Evolutionary conservation across 2,113 vertebrate genomes (phyloP), one percentile per base, ranked within the genome.

Genomic region (Pogonocichla stellata): DNA sequence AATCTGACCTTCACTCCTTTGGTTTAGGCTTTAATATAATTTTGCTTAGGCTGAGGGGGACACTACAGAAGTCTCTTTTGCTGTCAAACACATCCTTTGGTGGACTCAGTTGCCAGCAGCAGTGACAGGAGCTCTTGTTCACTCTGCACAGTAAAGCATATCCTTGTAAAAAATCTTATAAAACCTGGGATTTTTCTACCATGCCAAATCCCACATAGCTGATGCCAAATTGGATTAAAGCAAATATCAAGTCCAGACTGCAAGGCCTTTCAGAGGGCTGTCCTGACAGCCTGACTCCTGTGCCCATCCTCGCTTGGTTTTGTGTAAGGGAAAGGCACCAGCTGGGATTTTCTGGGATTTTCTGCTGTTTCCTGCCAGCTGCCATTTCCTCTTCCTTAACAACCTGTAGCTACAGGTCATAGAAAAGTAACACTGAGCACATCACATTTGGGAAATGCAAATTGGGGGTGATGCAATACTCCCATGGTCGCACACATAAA

Each of bases 101-200:
- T 56, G 64, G 50, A 47, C 24, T 87, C 1, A 0, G 17, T 48
- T 94, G 70, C 86, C 74, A 82, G 89, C 83, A 92, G 50, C 78
- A 54, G 73, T 13, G 29, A 54, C 65, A 77, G 71, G 33, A 94
- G 40, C 10, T 81, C 66, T 57, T 61, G n/a, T 50, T 87, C 66
- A 45, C 19, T 12, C 5, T 58, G 25, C 25, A 33, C 40, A 79
- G 65, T 51, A 91, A 74, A 74, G 12, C 12, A 34, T 31, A 67
- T 64, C 40, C 80, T 82, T 31, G 6, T 51, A 83, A 89, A 91
- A 84, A 70, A 47, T 25, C 22, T 34, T 45, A 5, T 58, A 57
- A 92, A 95, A 69, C 31, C 53, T 64, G 29, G 6, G 22, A 26
- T 71, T 94, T 93, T 94, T 61, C 53, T 53, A 17, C 29, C 28